A percentile compares a stretch with the other conserved stretches of the same genome.
These are phyloP conservation scores for Bombus pascuorum DNA, from an alignment of 1,140 invertebrate species.

Conservation along the genomic window DNA sequence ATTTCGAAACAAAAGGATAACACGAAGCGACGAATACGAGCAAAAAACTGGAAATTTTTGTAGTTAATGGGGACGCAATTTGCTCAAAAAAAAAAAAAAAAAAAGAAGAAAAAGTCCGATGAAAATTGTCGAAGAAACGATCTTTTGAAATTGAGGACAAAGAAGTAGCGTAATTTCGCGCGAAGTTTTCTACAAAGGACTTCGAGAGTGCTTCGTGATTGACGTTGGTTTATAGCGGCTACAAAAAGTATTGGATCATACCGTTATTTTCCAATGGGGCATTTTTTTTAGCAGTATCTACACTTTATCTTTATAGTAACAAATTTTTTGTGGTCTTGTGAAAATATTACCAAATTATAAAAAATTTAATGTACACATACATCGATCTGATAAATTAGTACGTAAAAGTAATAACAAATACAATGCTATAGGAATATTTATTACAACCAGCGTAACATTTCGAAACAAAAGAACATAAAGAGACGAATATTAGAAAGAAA, in stretches of 20 bases:
- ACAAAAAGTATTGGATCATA: not conserved
- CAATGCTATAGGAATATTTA: not conserved
- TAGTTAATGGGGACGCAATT: not conserved
- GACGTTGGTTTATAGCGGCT: not conserved
- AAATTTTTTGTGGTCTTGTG: not conserved
- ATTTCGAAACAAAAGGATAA: not conserved
- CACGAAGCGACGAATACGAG: too few species aligned
- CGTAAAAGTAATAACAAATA: not conserved
- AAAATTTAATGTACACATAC: too few species aligned
- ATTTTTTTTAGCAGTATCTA: not conserved
- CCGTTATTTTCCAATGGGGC: not conserved
- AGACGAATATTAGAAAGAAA: too few species aligned
- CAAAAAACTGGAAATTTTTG: not conserved
- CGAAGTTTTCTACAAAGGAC: not conserved
- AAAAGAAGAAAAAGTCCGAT: not conserved
- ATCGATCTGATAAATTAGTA: not conserved
- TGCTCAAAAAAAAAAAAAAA: not conserved
- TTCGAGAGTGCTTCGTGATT: not conserved
- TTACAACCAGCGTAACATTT: not conserved
- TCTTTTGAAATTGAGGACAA: not conserved
- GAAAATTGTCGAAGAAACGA: not conserved
- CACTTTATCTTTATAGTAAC: not conserved
- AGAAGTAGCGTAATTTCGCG: not conserved
- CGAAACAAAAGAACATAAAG: not conserved
- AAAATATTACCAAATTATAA: not conserved